These are phyloP conservation scores for Gadus chalcogrammus DNA, from an alignment of 2,113 vertebrate species.

Conservation along the genomic window DNA sequence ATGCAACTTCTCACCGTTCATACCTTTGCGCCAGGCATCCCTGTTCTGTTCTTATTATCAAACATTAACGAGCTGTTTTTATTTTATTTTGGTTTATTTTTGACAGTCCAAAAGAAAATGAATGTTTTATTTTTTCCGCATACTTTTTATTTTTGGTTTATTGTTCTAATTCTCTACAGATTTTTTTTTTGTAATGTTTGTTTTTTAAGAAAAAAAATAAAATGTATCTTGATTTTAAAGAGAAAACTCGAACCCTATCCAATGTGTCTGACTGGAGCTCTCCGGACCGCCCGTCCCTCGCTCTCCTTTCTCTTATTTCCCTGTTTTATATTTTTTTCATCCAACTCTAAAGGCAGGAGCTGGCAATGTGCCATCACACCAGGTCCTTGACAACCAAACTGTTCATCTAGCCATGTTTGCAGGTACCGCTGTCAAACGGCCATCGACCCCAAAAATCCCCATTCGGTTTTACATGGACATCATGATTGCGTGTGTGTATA, in stretches of 20 bases:
- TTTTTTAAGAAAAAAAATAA: constrained; percentile 82
- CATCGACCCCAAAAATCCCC: background rate
- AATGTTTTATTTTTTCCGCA: constrained; percentile 44
- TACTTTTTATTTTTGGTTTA: constrained; percentile 48
- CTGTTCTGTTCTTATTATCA: constrained; percentile 24
- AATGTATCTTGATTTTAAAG: constrained; percentile 83
- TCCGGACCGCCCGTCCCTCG: constrained; percentile 2
- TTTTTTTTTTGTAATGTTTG: constrained; percentile 78
- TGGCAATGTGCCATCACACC: background rate
- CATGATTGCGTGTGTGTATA: background rate
- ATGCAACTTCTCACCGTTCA: constrained; percentile 48
- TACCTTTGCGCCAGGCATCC: constrained; percentile 71
- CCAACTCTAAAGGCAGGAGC: too few species aligned
- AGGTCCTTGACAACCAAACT: background rate
- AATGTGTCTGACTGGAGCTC: constrained; percentile 50
- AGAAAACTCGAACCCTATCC: constrained; percentile 58
- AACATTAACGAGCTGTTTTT: constrained; percentile 43
- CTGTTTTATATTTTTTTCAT: background rate
- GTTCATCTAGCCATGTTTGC: background rate
- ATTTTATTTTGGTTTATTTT: constrained; percentile 52
- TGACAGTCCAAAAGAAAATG: constrained; percentile 49
- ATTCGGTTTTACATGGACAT: background rate
- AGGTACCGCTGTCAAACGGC: background rate
- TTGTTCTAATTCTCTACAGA: constrained; percentile 74
- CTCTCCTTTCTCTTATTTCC: background rate